A percentile compares a stretch with the other conserved stretches of the same genome.
Conservation (phyloP, 2,797 vertebrate genomes). For the Sebastes diploproa region DNA sequence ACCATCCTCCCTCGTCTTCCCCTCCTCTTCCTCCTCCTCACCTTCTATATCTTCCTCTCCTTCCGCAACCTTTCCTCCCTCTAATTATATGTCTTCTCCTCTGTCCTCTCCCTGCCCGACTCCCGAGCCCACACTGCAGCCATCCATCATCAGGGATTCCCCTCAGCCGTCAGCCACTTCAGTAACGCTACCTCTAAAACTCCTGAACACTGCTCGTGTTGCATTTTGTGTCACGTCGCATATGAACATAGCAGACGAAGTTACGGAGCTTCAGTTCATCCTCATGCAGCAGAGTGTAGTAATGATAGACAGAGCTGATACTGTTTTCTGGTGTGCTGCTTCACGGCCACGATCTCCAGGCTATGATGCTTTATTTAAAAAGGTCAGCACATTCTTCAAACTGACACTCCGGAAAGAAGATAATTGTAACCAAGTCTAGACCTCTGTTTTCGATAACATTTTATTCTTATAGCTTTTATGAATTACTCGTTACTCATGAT, state of each 20-base stretch:
- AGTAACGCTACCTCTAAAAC: background rate
- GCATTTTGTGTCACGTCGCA: background rate
- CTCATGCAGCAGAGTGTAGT: background rate
- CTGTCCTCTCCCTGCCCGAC: background rate
- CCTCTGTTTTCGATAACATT: background rate
- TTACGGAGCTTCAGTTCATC: background rate
- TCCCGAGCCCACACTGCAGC: background rate
- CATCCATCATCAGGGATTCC: background rate
- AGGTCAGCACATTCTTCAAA: constrained; percentile 33
- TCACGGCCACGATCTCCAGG: background rate
- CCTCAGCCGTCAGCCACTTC: background rate
- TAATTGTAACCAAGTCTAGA: background rate
- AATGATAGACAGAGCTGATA: background rate
- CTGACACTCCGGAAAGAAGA: background rate
- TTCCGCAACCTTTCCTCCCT: background rate
- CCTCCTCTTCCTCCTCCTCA: background rate
- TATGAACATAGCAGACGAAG: background rate
- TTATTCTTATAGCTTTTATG: background rate
- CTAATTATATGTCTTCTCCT: background rate
- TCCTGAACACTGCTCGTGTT: background rate
- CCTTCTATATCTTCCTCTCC: background rate
- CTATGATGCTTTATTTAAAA: constrained; percentile 14
- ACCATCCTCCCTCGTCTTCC: background rate
- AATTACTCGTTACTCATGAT: background rate
- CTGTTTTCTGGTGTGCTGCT: constrained; percentile 14